phyloP scores from a whole-genome alignment of 1,140 invertebrate genomes.

The Theocolax elegans region DNA sequence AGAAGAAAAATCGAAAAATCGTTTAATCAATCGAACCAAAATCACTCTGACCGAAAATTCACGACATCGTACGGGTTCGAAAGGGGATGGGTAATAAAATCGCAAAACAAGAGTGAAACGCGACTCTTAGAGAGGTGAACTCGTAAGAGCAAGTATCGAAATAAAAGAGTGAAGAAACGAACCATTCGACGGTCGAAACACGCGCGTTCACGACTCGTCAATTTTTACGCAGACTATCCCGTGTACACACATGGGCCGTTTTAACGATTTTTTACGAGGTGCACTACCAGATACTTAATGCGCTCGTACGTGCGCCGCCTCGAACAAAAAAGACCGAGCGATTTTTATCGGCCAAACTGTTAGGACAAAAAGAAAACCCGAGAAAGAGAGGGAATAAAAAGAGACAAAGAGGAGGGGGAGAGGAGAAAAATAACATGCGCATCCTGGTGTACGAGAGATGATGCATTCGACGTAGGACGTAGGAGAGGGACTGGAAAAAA shows the following conservation, averaged over 20 bases:
- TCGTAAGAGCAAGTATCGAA: too few species aligned
- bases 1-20: too few species aligned
- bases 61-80: too few species aligned
- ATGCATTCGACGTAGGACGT: not conserved
- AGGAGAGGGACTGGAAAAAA: not conserved
- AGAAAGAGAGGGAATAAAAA: not conserved
- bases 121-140: too few species aligned
- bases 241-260: not conserved
- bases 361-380: not conserved
- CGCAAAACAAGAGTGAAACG: too few species aligned
- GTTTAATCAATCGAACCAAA: too few species aligned
- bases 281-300: not conserved
- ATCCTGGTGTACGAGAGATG: too few species aligned
- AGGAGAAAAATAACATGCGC: not conserved
- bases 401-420: not conserved
- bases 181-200: not conserved
- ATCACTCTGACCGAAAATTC: too few species aligned
- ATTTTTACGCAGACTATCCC: not conserved
- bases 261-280: not conserved
- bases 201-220: conserved; percentile 8
- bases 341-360: not conserved
- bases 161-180: not conserved
- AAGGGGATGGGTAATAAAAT: too few species aligned
- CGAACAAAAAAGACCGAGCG: not conserved
- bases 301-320: not conserved